Conservation (phyloP, 2,888 invertebrate genomes). For the Ophonus ardosiacus region DNA sequence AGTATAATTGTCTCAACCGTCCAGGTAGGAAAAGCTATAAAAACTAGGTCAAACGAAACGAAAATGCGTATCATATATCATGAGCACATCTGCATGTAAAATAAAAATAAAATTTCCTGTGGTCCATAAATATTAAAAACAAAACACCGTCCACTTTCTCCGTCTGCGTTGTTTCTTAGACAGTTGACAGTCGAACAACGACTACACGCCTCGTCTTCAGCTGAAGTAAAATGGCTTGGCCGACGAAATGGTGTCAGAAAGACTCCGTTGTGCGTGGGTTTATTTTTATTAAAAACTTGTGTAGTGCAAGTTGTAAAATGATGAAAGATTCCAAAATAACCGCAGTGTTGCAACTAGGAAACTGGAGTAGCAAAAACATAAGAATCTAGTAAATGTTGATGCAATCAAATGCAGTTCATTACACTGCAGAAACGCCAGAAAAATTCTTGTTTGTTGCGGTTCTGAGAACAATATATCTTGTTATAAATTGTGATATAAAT, state of each 20-base stretch:
- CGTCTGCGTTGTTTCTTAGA: neutral
- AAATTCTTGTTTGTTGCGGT: neutral
- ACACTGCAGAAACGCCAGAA: neutral
- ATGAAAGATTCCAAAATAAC: slow-evolving; percentile 26
- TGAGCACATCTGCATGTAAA: neutral
- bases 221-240: neutral
- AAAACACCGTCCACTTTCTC: slow-evolving; percentile 30
- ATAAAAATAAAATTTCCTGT: neutral
- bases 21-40: neutral
- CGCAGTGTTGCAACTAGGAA: slow-evolving; percentile 27
- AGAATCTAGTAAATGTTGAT: neutral
- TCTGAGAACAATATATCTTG: neutral
- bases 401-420: neutral
- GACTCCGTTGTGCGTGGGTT: slow-evolving; percentile 12
- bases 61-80: neutral
- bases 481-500: neutral
- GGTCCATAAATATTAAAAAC: slow-evolving; percentile 21
- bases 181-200: slow-evolving; percentile 20
- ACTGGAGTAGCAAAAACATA: neutral
- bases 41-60: neutral
- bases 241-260: slow-evolving; percentile 17
- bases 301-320: slow-evolving; percentile 9
- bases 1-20: neutral
- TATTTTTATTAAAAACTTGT: slow-evolving; percentile 14
- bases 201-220: neutral